Conservation (phyloP, 1,140 invertebrate genomes). For the Drosophila ironensis region DNA sequence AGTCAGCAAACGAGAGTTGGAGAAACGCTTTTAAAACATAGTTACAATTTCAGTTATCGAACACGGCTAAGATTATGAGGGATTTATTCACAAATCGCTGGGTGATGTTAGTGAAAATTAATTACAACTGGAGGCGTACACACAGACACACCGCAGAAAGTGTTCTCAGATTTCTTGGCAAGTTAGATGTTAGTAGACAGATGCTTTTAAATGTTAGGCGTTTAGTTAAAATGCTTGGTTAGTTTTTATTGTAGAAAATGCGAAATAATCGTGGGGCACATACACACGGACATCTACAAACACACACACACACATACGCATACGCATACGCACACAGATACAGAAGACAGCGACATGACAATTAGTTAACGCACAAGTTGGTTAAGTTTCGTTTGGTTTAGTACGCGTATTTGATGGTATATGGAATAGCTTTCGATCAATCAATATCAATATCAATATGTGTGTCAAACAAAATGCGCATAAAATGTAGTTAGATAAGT, state of each 20-base stretch:
- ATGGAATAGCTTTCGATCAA: constrained; percentile 74
- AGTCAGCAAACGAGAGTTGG: constrained; percentile 15
- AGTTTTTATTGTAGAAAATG: constrained; percentile 15
- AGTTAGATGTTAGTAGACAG: constrained; percentile 21
- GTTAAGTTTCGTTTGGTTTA: constrained; percentile 40
- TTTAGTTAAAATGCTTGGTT: constrained; percentile 24
- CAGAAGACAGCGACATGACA: constrained; percentile 61
- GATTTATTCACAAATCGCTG: constrained; percentile 5
- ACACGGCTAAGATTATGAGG: background rate
- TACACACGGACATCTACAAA: constrained; percentile 18
- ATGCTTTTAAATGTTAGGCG: constrained; percentile 22
- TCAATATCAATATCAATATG: constrained; percentile 56
- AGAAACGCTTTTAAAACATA: background rate
- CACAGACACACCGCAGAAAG: constrained; percentile 10
- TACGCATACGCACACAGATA: constrained; percentile 35
- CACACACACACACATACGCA: constrained; percentile 3
- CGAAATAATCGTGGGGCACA: constrained; percentile 17
- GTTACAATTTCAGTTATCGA: background rate
- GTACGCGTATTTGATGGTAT: constrained; percentile 58
- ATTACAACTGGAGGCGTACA: constrained; percentile 3
- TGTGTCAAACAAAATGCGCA: constrained; percentile 75
- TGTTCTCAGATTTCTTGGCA: background rate
- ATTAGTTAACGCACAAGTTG: constrained; percentile 55
- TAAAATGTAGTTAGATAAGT: constrained; percentile 66
- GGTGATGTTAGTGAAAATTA: background rate